Percentiles rank a stretch among this genome's conserved stretches.
These are phyloP conservation scores for Columba livia DNA, from an alignment of 2,113 vertebrate genomes.

Conservation along the genomic window DNA sequence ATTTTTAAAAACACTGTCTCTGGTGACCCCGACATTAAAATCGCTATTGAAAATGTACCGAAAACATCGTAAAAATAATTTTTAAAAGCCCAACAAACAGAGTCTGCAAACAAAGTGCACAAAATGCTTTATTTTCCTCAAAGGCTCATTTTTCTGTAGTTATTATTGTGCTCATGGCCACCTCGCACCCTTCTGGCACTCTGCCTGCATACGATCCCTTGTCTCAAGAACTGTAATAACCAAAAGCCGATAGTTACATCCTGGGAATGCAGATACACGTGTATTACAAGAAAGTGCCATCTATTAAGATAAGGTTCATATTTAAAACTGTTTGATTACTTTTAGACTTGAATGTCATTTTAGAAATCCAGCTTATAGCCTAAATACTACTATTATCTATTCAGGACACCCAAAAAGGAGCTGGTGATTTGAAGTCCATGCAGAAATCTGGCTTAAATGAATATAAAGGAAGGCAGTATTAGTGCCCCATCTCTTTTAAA, in stretches of 20 bases:
- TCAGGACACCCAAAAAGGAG: background rate
- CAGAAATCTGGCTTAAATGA: background rate
- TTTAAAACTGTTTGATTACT: background rate
- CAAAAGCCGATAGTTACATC: background rate
- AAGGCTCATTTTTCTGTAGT: background rate
- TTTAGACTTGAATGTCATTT: background rate
- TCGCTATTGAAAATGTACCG: background rate
- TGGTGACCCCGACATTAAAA: background rate
- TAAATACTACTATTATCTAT: background rate
- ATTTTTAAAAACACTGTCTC: background rate
- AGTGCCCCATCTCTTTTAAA: background rate
- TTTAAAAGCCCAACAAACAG: background rate
- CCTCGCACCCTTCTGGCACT: background rate
- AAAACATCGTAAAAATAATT: background rate
- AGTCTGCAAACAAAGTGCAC: background rate
- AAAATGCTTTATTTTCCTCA: background rate
- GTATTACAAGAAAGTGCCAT: fast-evolving
- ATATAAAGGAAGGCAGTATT: background rate
- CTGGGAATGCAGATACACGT: background rate
- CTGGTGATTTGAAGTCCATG: background rate
- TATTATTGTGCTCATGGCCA: background rate
- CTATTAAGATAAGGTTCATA: background rate
- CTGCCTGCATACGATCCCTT: background rate
- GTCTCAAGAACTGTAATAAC: background rate
- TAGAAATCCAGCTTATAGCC: background rate